Base-by-base conservation (phyloP, 2,888 invertebrate genomes). In the Stenchaetothrips biformis region DNA sequence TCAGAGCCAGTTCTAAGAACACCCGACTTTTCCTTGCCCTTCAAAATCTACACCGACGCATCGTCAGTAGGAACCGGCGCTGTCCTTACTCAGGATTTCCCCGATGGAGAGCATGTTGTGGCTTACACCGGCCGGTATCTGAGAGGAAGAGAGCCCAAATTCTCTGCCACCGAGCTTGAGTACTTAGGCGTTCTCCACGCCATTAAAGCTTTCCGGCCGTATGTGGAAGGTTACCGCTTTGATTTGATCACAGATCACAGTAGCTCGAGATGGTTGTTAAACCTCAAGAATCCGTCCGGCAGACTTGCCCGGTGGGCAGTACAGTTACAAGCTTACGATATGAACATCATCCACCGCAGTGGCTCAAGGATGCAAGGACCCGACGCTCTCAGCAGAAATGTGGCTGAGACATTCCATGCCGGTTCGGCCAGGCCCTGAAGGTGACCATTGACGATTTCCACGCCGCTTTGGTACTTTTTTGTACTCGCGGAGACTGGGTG, bases 201-300 rank as follows among this genome's bases (percentile, higher is more conserved):
- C 0, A 79, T 80, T 9, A 79, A 82, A 21, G 78, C 80, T 21
- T 83, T 82, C 74, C 78, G 81, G 2, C 81, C 80, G 18, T 83
- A 82, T 78, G 37, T 83, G 0, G 78, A 79, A 13, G 83, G 83
- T 1, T 25, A 80, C 11, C 48, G 37, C 8, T 83, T 83, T 67
- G 80, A 48, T 1, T 25, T 83, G 3, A 67, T 82, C 0, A 83
- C 81, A 0, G 83, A 84, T 79, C 83, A 84, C 79, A 48, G 78
- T n/a, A 80, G 82, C 0, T 48, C 83, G 0, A 48, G 48, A 8
- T 83, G 82, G 82, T 62, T 83, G 47, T 25, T 82, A 7, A 81
- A 49, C 11, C 21, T 82, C 11, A 81, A 81, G 53, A 82, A 82
- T 59, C 82, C 80, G 7, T 80, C 81, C 3, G 81, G 82, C 3